phyloP scores from a whole-genome alignment of 2,797 vertebrate species.

The Hozukius guyotensis region DNA sequence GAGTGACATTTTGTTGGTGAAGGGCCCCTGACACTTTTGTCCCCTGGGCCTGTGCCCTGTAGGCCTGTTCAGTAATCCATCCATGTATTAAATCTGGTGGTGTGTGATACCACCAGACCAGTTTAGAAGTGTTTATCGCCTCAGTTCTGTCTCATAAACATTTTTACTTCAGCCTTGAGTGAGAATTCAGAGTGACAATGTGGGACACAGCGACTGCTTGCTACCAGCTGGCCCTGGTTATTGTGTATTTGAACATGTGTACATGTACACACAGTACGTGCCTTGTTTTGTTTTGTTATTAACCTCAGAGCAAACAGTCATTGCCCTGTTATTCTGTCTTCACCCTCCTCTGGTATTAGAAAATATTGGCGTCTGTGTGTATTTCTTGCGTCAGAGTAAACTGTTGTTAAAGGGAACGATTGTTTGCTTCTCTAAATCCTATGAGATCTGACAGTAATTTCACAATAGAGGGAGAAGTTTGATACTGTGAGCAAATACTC shows the following conservation, averaged over 20 bases:
- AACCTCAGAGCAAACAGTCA: constrained; percentile 7
- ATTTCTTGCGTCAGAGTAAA: constrained; percentile 9
- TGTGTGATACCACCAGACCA: neutral
- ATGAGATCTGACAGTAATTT: constrained; percentile 27
- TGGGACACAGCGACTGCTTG: constrained; percentile 12
- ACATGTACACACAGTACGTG: neutral
- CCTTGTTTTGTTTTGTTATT: neutral
- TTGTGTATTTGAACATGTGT: constrained; percentile 24
- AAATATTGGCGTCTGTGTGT: constrained; percentile 3
- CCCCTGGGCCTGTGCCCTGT: too few relatives aligned
- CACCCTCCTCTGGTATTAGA: constrained; percentile 11
- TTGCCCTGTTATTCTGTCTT: neutral
- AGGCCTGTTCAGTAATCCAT: too few relatives aligned
- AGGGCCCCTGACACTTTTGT: too few relatives aligned
- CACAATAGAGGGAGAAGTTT: constrained; percentile 7
- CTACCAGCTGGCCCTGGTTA: neutral
- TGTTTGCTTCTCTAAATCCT: constrained; percentile 32
- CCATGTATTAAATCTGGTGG: constrained; percentile 4
- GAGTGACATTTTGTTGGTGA: too few relatives aligned
- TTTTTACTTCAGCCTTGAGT: constrained; percentile 28
- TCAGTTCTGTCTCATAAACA: constrained; percentile 44
- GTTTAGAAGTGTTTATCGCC: constrained; percentile 31
- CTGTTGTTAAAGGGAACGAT: constrained; percentile 14
- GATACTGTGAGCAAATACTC: constrained; percentile 26
- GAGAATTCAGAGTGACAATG: constrained; percentile 30